Evolutionary conservation across 2,888 invertebrate species (phyloP).

Genomic region (Thecocarcelia acutangulata): DNA sequence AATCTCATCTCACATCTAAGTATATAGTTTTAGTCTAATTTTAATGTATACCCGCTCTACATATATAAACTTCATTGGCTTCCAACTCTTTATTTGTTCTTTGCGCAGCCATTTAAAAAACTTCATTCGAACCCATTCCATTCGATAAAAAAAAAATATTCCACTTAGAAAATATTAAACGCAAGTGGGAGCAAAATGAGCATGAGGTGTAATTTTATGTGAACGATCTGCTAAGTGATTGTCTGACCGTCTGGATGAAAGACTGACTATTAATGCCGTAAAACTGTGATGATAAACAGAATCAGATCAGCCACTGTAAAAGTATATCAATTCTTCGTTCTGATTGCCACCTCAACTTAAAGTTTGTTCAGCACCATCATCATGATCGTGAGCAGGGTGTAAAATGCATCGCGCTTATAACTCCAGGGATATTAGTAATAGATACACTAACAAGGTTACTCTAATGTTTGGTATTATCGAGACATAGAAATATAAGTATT

Average conservation of each 20-base stretch:
- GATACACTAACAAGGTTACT: slow-evolving; percentile 27
- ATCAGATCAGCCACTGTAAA: slow-evolving; percentile 74
- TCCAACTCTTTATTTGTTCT: no score
- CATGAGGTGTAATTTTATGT: slow-evolving; percentile 9
- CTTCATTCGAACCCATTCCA: no score
- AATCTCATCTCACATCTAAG: no score
- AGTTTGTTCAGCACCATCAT: slow-evolving; percentile 54
- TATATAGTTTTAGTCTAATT: no score
- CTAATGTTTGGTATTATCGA: no score
- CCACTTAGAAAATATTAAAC: neutral
- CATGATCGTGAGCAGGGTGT: slow-evolving; percentile 74
- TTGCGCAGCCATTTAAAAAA: no score
- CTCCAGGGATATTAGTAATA: slow-evolving; percentile 75
- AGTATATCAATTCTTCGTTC: neutral
- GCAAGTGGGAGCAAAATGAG: neutral
- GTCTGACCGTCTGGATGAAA: slow-evolving; percentile 2
- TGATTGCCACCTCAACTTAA: neutral
- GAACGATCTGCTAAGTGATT: slow-evolving; percentile 56
- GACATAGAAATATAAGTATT: no score
- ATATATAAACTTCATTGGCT: no score
- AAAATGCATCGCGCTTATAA: slow-evolving; percentile 78
- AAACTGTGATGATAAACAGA: slow-evolving; percentile 73
- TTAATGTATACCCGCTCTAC: no score
- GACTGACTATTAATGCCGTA: slow-evolving; percentile 7
- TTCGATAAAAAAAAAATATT: no score